phyloP scores from a whole-genome alignment of 2,797 vertebrate genomes.

The Sebastes jordani region DNA sequence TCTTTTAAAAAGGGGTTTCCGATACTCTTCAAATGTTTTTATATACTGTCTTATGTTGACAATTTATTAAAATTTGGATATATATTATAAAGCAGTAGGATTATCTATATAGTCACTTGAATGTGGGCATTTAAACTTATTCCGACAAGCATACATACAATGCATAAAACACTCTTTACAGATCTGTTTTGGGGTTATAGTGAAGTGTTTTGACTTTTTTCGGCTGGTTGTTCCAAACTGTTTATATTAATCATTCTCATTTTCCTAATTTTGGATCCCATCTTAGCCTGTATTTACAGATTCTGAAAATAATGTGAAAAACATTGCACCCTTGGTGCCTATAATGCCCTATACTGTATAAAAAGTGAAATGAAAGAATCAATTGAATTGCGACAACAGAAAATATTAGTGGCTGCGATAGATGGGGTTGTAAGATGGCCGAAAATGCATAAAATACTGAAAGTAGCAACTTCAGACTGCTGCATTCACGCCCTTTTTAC shows the following conservation, averaged over 20 bases:
- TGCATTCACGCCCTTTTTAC: neutral
- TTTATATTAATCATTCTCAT: neutral
- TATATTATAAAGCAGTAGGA: neutral
- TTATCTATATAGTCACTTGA: neutral
- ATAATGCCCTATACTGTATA: neutral
- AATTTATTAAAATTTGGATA: neutral
- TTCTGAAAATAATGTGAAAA: neutral
- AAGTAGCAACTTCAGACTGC: neutral
- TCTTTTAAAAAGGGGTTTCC: neutral
- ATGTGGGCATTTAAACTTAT: neutral
- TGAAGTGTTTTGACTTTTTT: neutral
- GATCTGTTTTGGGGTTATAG: neutral
- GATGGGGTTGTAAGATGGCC: neutral
- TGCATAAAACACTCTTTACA: neutral
- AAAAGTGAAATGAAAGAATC: neutral
- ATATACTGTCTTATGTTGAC: neutral
- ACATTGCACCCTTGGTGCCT: neutral
- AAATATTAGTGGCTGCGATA: neutral
- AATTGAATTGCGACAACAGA: neutral
- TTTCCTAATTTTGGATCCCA: neutral
- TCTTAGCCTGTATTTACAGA: neutral
- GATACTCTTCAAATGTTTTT: neutral
- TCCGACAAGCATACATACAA: neutral
- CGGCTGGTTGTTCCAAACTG: fast-evolving
- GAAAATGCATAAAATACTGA: neutral